A percentile compares a stretch with the other conserved stretches of the same genome.
These are phyloP conservation scores for Verasper variegatus DNA, from an alignment of 2,113 vertebrate genomes.

Conservation along the genomic window DNA sequence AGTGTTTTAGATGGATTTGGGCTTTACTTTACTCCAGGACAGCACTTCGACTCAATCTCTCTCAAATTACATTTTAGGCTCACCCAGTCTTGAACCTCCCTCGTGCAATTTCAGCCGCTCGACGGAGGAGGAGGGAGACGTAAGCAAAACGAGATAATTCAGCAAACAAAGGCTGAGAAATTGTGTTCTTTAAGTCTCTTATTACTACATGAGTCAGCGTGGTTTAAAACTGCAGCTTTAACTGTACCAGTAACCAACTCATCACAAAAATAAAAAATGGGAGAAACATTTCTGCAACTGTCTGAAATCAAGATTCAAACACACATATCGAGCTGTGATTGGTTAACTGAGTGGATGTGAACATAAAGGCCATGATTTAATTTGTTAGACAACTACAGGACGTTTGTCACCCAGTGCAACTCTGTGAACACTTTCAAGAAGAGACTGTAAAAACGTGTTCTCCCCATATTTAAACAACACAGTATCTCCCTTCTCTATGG, in stretches of 20 bases:
- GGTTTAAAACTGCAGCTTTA: not conserved
- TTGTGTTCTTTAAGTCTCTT: not conserved
- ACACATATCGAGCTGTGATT: no score
- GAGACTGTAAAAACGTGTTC: no score
- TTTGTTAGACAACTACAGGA: no score
- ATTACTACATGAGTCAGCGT: not conserved
- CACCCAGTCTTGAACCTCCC: not conserved
- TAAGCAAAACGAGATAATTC: conserved; percentile 5
- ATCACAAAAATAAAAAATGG: not conserved
- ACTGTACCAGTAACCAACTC: not conserved
- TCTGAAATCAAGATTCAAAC: no score
- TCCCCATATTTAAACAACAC: no score
- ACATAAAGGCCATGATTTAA: no score
- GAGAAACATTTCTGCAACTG: no score
- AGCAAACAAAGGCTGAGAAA: not conserved
- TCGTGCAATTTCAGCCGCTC: conserved; percentile 7
- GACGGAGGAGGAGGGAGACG: not conserved
- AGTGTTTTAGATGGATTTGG: not conserved
- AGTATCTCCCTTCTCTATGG: no score
- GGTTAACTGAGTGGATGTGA: no score
- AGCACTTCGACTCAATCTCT: not conserved
- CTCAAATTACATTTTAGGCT: not conserved
- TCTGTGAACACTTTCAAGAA: not conserved
- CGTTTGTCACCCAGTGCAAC: no score
- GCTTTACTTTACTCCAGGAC: not conserved